Base-by-base conservation (phyloP, 1,140 invertebrate genomes). In the Penaeus japonicus region DNA sequence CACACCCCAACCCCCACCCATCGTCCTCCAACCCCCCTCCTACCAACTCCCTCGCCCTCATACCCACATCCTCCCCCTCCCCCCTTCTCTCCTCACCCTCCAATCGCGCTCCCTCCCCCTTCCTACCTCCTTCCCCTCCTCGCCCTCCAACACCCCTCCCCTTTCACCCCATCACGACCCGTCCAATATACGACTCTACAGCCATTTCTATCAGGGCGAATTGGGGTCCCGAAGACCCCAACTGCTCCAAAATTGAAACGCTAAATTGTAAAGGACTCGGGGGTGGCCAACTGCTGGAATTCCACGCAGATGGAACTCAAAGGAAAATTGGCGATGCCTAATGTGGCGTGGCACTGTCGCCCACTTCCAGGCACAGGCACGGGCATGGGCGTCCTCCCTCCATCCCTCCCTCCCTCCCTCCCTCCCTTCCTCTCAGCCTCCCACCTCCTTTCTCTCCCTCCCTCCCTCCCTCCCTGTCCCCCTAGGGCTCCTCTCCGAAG, bases 231-330 rank as follows among this genome's bases (percentile, higher is more conserved):
- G 35, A 32, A 24, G 24, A 18, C 35, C 24, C 24, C 70, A 32
- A 73, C 80, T 30, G 54, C 55, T 22, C 81, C 57, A 83, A 83
- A 83, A 83, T 83, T 83, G 81, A 83, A 83, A 83, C 55, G 81
- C 57, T 83, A 83, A 83, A 83, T 83, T 83, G 81, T 65, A 39
- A 83, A 83, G 81, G 81, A 83, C 30, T 39, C 57, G 57, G 1
- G 59, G 59, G 81, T 55, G 57, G 27, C 81, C 81, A 32, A 83
- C 57, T 83, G 81, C 57, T 83, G 59, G 55, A 83, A 83, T 83
- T 83, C 81, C 57, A 22, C 30, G 30, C 57, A 65, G 81, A 65
- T 83, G 81, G 81, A 73, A 73, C 27, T 73, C 70, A 73, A 83
- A 65, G 57, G 81, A 65, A 65, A 65, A 83, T 83, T 83, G 81